phyloP scores from a whole-genome alignment of 1,140 invertebrate genomes.

The Bemisia tabaci region DNA sequence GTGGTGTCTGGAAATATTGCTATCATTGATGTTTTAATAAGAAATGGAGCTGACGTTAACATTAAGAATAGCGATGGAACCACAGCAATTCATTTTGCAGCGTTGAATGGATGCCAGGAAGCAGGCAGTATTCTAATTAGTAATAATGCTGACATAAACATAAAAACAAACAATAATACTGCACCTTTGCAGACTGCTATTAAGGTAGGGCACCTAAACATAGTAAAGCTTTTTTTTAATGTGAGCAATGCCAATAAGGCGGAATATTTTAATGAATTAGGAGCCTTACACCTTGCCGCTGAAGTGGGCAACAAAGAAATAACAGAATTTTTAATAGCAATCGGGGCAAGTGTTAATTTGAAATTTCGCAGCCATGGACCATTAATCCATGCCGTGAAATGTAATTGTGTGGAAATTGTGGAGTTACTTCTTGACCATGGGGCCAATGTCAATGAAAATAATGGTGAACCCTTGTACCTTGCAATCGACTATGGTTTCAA shows the following conservation, averaged over 20 bases:
- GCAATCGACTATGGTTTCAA: conserved; percentile 59
- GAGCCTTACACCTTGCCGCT: too few species aligned
- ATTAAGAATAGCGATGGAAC: conserved; percentile 1
- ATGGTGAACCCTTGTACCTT: conserved; percentile 70
- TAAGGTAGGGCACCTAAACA: neutral
- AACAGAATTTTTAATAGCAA: too few species aligned
- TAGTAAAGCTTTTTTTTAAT: too few species aligned
- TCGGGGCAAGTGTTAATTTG: too few species aligned
- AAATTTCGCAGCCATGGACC: too few species aligned
- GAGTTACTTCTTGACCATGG: too few species aligned
- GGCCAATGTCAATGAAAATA: too few species aligned
- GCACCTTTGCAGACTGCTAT: neutral
- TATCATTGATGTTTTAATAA: conserved; percentile 1
- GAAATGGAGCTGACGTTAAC: conserved; percentile 8
- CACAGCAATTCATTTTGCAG: neutral
- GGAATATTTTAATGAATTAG: too few species aligned
- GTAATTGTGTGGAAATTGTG: too few species aligned
- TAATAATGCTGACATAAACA: conserved; percentile 3
- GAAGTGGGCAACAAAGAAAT: too few species aligned
- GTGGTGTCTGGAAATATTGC: conserved; percentile 1
- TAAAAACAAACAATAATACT: conserved; percentile 24
- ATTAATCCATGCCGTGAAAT: too few species aligned
- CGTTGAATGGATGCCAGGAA: neutral
- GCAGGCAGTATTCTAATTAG: conserved; percentile 3
- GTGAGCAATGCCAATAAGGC: too few species aligned